Evolutionary conservation across 53 echinoderm and acorn worm species (phyloP).

Genomic region (Mesocentrotus franciscanus): DNA sequence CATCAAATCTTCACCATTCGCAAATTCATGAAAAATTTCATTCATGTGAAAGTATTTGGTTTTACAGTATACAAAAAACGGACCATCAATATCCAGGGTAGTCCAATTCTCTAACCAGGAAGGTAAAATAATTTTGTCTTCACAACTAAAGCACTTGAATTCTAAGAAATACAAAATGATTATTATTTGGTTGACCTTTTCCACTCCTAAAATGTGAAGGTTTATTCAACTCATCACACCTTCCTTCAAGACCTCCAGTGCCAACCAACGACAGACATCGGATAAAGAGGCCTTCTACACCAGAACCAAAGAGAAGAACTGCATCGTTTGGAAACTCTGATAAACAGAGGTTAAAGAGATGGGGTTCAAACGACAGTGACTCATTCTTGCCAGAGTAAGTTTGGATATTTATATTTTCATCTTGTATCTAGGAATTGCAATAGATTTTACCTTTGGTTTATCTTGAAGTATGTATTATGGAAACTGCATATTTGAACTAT

Average conservation of each 20-base stretch:
- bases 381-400: conserved; percentile 84
- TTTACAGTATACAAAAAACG: too few relatives aligned
- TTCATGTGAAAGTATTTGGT: too few relatives aligned
- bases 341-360: conserved; percentile 81
- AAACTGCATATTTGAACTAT: conserved; percentile 38
- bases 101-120: too few relatives aligned
- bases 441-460: neutral
- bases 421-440: neutral
- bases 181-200: neutral
- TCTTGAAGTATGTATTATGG: neutral
- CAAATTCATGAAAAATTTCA: too few relatives aligned
- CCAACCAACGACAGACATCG: conserved; percentile 66
- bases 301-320: conserved; percentile 81
- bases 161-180: neutral
- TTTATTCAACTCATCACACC: conserved; percentile 81
- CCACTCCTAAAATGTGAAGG: conserved; percentile 56
- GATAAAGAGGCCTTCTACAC: conserved; percentile 79
- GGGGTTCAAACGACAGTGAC: conserved; percentile 92
- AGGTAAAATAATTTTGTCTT: too few relatives aligned
- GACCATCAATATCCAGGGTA: too few relatives aligned
- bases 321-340: conserved; percentile 72
- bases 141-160: too few relatives aligned
- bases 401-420: neutral
- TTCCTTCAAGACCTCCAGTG: conserved; percentile 95
- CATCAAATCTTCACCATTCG: too few relatives aligned